Evolutionary conservation across 2,113 vertebrate genomes (phyloP).

Genomic region (Eolophus roseicapilla): DNA sequence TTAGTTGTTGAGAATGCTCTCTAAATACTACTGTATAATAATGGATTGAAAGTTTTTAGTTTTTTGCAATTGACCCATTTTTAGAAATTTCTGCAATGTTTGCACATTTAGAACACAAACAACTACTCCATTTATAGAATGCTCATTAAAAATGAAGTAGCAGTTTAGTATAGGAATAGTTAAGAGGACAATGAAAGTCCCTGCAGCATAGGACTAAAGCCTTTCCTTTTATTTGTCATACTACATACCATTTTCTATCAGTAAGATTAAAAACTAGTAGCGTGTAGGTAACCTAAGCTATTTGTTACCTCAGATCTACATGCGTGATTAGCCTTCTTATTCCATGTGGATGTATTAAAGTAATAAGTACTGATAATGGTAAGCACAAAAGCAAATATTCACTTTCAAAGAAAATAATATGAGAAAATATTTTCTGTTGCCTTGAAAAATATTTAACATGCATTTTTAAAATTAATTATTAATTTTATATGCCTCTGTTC

Average conservation of each 20-base stretch:
- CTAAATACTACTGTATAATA: not conserved
- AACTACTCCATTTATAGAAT: not conserved
- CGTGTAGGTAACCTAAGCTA: not conserved
- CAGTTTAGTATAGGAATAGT: not conserved
- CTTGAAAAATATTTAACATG: not conserved
- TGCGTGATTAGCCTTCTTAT: not conserved
- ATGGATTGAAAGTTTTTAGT: not conserved
- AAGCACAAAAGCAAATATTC: not conserved
- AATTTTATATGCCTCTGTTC: not conserved
- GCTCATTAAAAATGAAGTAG: conserved; percentile 46
- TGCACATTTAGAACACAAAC: conserved; percentile 23
- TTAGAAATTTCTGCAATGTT: not conserved
- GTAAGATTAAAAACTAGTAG: not conserved
- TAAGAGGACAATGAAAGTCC: conserved; percentile 6
- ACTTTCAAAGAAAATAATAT: not conserved
- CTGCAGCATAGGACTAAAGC: not conserved
- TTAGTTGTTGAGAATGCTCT: not conserved
- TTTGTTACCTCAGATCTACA: not conserved
- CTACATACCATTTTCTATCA: not conserved
- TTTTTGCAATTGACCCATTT: conserved; percentile 20
- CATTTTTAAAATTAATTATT: not conserved
- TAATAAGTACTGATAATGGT: not conserved
- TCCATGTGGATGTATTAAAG: not conserved
- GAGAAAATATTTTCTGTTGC: not conserved
- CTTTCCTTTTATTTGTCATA: not conserved